Evolutionary conservation across 2,113 vertebrate genomes (phyloP).

Genomic region (Saguinus imperator): DNA sequence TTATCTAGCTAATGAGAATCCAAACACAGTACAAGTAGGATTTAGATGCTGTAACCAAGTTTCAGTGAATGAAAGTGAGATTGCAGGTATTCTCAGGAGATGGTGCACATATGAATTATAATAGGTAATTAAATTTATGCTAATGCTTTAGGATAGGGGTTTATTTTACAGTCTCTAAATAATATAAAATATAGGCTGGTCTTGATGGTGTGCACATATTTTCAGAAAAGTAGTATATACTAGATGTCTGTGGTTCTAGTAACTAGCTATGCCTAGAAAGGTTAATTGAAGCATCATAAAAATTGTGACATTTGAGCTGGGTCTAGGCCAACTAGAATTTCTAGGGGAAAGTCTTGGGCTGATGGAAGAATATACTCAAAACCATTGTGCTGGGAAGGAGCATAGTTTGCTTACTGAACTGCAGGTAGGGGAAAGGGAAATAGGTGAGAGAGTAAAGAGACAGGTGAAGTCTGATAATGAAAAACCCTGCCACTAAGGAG

Average conservation of each 20-base stretch:
- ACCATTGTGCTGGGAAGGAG: neutral
- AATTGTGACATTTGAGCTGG: neutral
- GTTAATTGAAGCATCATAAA: neutral
- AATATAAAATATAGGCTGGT: neutral
- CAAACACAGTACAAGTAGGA: neutral
- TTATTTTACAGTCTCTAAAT: conserved; percentile 35
- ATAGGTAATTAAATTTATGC: conserved; percentile 42
- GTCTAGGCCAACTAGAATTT: neutral
- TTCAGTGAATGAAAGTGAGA: neutral
- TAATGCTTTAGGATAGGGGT: neutral
- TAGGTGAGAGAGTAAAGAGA: neutral
- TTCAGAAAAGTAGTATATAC: neutral
- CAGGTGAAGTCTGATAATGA: neutral
- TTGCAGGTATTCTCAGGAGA: conserved; percentile 20
- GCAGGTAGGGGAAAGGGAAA: neutral
- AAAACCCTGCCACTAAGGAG: neutral
- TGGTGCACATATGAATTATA: neutral
- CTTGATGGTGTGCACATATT: neutral
- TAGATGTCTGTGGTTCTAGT: neutral
- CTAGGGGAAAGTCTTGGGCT: neutral
- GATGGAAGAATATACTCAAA: neutral
- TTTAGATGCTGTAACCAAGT: conserved; percentile 6
- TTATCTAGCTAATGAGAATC: neutral
- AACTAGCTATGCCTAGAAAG: neutral
- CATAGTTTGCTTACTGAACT: neutral